Percentiles rank a stretch among this genome's conserved stretches.
Evolutionary conservation across 2,888 invertebrate species (phyloP).

Genomic region (Euzophera pinguis): DNA sequence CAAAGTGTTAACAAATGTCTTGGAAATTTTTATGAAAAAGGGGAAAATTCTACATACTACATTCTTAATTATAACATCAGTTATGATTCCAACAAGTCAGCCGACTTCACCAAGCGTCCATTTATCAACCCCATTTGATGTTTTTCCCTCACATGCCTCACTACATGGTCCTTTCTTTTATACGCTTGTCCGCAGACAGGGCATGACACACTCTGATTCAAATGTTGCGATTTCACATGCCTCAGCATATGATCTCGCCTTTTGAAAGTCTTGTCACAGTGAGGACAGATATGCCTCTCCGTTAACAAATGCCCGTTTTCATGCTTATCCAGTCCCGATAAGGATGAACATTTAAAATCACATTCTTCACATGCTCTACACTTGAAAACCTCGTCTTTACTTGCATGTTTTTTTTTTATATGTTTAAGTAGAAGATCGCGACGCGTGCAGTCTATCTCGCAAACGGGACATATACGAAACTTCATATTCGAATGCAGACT

Average conservation of each 20-base stretch:
- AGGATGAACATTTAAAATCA: conserved; percentile 27
- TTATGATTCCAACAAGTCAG: conserved; percentile 23
- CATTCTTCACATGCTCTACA: conserved; percentile 40
- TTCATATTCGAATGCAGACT: conserved; percentile 37
- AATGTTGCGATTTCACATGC: conserved; percentile 48
- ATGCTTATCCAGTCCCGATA: conserved; percentile 36
- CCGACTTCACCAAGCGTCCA: conserved; percentile 35
- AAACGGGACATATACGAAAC: conserved; percentile 40
- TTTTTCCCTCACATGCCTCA: conserved; percentile 49
- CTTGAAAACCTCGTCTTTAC: conserved; percentile 27
- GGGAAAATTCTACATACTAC: too few relatives aligned
- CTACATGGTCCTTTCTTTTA: conserved; percentile 53
- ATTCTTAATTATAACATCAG: background rate
- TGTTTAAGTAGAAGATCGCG: conserved; percentile 41
- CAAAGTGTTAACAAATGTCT: too few relatives aligned
- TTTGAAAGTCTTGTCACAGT: conserved; percentile 46
- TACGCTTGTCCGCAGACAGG: conserved; percentile 44
- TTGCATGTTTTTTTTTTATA: conserved; percentile 37
- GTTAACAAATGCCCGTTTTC: conserved; percentile 31
- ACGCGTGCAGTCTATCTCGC: conserved; percentile 36
- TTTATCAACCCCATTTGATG: conserved; percentile 44
- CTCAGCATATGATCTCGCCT: conserved; percentile 53
- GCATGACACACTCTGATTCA: conserved; percentile 38
- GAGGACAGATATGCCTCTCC: conserved; percentile 38
- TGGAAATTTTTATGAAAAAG: too few relatives aligned